Percentiles rank a stretch among this genome's conserved stretches.
These are phyloP conservation scores for Gallinago nigripennis DNA, from an alignment of 2,797 vertebrate genomes.

Conservation along the genomic window DNA sequence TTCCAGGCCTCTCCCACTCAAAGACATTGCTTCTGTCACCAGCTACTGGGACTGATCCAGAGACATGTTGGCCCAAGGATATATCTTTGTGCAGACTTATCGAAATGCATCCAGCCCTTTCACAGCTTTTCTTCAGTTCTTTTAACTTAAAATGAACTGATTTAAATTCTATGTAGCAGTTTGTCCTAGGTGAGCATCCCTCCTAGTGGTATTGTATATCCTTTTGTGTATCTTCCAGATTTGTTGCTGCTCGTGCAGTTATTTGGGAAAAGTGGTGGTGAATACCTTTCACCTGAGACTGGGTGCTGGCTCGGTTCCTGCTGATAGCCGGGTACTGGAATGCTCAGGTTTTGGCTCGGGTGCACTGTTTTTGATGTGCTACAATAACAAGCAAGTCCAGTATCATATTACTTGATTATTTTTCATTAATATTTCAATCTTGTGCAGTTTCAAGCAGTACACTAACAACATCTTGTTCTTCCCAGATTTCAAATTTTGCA, in stretches of 20 bases:
- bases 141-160: neutral
- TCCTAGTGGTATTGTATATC: neutral
- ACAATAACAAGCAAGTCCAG: neutral
- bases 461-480: neutral
- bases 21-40: neutral
- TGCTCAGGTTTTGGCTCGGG: neutral
- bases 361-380: neutral
- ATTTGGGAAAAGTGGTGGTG: neutral
- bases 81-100: neutral
- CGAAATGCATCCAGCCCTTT: neutral
- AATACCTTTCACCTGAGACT: neutral
- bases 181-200: neutral
- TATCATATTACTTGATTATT: neutral
- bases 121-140: neutral
- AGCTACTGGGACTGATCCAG: neutral
- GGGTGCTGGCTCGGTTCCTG: accelerated
- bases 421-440: neutral
- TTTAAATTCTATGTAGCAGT: neutral
- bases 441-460: neutral
- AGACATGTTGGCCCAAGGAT: neutral
- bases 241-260: neutral
- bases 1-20: neutral
- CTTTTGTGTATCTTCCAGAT: too few relatives aligned
- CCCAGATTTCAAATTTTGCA: accelerated
- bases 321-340: neutral